These are phyloP conservation scores for Parelbella ahira DNA, from an alignment of 2,888 invertebrate species.

Conservation along the genomic window DNA sequence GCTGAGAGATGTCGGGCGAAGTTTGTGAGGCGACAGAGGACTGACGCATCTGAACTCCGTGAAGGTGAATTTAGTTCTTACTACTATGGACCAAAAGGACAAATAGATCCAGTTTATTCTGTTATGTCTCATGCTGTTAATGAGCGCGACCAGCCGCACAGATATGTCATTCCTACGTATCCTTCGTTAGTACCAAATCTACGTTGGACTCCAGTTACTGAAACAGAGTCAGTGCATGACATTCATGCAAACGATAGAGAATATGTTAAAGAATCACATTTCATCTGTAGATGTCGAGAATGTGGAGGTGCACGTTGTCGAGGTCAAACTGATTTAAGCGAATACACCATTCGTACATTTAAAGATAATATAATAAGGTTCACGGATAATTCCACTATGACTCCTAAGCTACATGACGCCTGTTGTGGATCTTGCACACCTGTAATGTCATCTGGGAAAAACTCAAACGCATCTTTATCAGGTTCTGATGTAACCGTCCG, in stretches of 20 bases:
- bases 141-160: constrained; percentile 8
- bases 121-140: constrained; percentile 36
- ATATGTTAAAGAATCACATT: constrained; percentile 18
- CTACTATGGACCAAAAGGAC: constrained; percentile 34
- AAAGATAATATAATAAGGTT: constrained; percentile 53
- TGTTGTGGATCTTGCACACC: constrained; percentile 38
- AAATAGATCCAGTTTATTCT: constrained; percentile 34
- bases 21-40: constrained; percentile 34
- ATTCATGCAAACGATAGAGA: constrained; percentile 31
- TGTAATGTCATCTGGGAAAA: constrained; percentile 24
- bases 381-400: constrained; percentile 53
- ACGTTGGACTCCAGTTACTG: constrained; percentile 41
- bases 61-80: constrained; percentile 42
- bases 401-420: constrained; percentile 44
- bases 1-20: constrained; percentile 34
- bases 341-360: constrained; percentile 27
- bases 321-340: constrained; percentile 22
- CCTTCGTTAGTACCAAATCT: constrained; percentile 37
- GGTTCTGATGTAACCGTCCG: constrained; percentile 32
- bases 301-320: constrained; percentile 38
- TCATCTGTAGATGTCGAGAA: constrained; percentile 40
- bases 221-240: constrained; percentile 26
- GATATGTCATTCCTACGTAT: constrained; percentile 33
- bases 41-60: constrained; percentile 27
- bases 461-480: constrained; percentile 33